Evolutionary conservation across 64 coral and sea anemone species (phyloP), one percentile per base, ranked within the genome.

Genomic region (Trachythela sp.): DNA sequence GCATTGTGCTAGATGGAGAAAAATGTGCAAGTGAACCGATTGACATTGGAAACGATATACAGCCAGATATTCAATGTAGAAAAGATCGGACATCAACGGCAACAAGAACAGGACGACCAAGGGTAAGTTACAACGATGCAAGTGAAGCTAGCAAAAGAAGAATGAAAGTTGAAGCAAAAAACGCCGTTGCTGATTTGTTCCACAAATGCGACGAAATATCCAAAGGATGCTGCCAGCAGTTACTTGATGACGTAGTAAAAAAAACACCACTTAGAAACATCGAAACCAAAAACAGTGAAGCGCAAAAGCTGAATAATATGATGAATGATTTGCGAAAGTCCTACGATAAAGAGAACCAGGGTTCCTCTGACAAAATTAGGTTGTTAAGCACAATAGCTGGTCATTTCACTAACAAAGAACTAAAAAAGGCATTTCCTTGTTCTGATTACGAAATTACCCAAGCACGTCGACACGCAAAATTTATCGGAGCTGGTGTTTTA

Each of bases 391-490:
- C 88, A 36, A 48, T 89, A 8, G 87, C 87, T 17, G 45, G 24
- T 20, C 29, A 51, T 49, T 77, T 89, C 27, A 32, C 24, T 4
- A 89, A 89, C 42, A 76, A 70, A 13, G 88, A 89, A n/a, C 31
- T 89, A 20, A 89, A 89, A 35, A n/a, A 77, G 2, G 18, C 18
- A 77, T 89, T 89, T 51, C 14, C 88, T 35, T 32, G 49, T 37
- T 29, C 88, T 20, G 88, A 89, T 36, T 89, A 83, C 24, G 38
- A 54, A 49, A 89, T 89, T 22, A 89, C 13, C 20, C 29, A 70
- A 77, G 88, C 88, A 43, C 70, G 88, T 9, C 9, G 41, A 31
- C 88, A 89, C 15, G 24, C 22, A 22, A 77, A 34, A 32, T 31
- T 20, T 9, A 77, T 70, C 18, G 88, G 88, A 27, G 70, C 88